These are phyloP conservation scores for Drosophila mimica DNA, from an alignment of 2,888 invertebrate genomes.

Conservation along the genomic window DNA sequence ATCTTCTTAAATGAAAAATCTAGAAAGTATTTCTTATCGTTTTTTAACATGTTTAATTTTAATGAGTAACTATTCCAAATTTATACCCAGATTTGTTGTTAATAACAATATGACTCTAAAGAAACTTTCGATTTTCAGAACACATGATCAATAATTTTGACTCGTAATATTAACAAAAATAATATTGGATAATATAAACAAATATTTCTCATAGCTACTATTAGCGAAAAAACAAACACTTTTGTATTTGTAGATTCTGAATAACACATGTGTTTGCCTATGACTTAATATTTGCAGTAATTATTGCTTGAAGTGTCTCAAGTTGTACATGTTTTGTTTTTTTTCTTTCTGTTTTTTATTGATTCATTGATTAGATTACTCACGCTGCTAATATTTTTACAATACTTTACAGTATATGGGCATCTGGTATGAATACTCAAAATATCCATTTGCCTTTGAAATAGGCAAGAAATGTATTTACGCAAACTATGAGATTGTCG, in stretches of 20 bases:
- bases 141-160: background rate
- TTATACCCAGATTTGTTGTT: background rate
- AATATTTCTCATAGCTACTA: background rate
- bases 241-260: background rate
- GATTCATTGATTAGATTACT: background rate
- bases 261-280: background rate
- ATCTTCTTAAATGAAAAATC: too few relatives aligned
- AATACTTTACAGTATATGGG: slow-evolving; percentile 88
- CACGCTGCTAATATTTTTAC: background rate
- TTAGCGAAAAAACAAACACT: background rate
- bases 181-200: background rate
- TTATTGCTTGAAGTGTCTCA: background rate
- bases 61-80: background rate
- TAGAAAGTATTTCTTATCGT: background rate
- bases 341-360: background rate
- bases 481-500: slow-evolving; percentile 87
- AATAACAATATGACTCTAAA: background rate
- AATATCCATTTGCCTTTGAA: slow-evolving; percentile 91
- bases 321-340: background rate
- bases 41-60: background rate
- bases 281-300: background rate
- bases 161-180: background rate
- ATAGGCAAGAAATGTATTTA: slow-evolving; percentile 90
- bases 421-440: slow-evolving; percentile 91
- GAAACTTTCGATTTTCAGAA: background rate